Percentiles rank a stretch among this genome's conserved stretches.
Conservation (phyloP, 2,113 vertebrate genomes). For the Zootoca vivipara region DNA sequence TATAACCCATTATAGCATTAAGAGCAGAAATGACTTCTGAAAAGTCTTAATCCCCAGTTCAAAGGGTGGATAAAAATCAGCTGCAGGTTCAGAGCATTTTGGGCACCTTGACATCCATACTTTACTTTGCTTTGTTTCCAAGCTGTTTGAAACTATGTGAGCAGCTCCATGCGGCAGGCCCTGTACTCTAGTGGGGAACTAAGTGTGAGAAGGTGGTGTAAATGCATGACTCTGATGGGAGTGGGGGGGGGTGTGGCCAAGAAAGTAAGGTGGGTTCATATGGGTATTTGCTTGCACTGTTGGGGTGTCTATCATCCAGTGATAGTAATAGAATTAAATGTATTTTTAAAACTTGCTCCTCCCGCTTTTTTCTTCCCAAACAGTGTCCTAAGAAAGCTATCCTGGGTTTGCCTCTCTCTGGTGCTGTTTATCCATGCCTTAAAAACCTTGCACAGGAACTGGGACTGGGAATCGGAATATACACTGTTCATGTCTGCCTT, state of each 20-base stretch:
- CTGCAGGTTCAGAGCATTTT: background rate
- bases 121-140: too few species aligned
- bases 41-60: background rate
- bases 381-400: constrained; percentile 87
- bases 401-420: constrained; percentile 87
- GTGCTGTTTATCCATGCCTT: constrained; percentile 89
- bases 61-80: background rate
- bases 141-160: background rate
- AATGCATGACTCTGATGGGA: background rate
- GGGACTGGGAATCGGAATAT: constrained; percentile 99
- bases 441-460: constrained; percentile 95
- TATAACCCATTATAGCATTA: background rate
- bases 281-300: background rate
- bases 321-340: background rate
- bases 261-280: background rate
- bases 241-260: too few species aligned
- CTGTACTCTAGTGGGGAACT: background rate
- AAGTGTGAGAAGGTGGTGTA: background rate
- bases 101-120: background rate
- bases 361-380: constrained; percentile 37
- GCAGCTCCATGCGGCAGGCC: background rate
- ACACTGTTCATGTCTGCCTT: constrained; percentile 96
- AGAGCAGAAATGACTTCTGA: background rate
- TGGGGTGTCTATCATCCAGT: background rate
- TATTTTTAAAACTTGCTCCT: constrained; percentile 22